Base-by-base conservation (phyloP, 1,140 invertebrate genomes). In the Ctenoplectra terminalis region DNA sequence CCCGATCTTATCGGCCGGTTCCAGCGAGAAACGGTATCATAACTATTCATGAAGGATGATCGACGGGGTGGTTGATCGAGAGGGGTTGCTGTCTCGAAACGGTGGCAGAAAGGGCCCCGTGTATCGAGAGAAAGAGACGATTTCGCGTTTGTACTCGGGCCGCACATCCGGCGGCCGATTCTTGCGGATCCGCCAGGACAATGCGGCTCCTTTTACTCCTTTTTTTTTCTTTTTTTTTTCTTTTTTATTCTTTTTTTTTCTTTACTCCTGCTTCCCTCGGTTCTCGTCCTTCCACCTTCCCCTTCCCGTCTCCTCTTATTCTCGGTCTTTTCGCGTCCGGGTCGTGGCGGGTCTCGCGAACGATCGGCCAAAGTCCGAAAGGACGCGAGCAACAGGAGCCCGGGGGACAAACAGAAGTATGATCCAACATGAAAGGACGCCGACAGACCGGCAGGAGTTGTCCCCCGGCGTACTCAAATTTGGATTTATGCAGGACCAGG, bases 381-480 rank as follows among this genome's bases (percentile, higher is more conserved):
- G 81, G 84, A 84, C 79, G 66, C 84, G 64, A 50, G 43, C 56
- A 82, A 66, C 73, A 70, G 82, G 60, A 85, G 67, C 75, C 78
- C 34, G 82, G 72, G 82, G 85, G 77, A 87, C 86, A 87, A 87
- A 88, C 85, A 85, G 83, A 87, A 85, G 88, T 90, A 89, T 87
- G 90, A 85, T 90, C 88, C 86, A 87, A 91, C 83, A 90, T 91
- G 85, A 91, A 91, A 91, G 88, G 61, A 85, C 86, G 89, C 86
- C 87, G 64, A 43, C 58, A 50, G 60, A 50, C 50, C 58, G 72
- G 48, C 54, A 72, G 69, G 60, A 73, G 61, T 60, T 43, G n/a
- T 71, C 77, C 63, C 72, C 56, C 13, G 64, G 74, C 64, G 80
- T 78, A 81, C 87, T 88, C 83, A 89, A 88, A 89, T 90, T 89